Evolutionary conservation across 2,797 vertebrate species (phyloP).

Genomic region (Crypturellus tataupa): DNA sequence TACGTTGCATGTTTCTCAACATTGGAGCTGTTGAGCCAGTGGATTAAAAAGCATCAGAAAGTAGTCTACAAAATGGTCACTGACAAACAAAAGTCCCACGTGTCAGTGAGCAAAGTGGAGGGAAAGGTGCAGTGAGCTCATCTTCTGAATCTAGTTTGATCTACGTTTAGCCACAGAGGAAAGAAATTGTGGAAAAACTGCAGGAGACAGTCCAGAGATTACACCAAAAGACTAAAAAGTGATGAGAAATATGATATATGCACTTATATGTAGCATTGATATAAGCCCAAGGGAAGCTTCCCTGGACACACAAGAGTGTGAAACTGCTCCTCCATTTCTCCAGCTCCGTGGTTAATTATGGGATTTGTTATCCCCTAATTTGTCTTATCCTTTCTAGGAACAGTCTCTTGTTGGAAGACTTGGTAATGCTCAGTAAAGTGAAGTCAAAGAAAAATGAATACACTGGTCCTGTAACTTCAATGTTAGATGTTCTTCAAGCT

Average conservation of each 20-base stretch:
- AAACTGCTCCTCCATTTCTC: accelerated
- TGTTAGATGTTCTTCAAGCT: neutral
- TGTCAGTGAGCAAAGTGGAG: neutral
- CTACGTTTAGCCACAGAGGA: neutral
- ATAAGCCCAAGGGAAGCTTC: neutral
- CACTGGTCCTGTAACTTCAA: neutral
- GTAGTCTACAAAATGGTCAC: neutral
- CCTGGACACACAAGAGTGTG: neutral
- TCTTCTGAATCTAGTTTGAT: neutral
- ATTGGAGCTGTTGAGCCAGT: neutral
- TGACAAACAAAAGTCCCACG: neutral
- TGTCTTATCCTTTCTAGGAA: neutral
- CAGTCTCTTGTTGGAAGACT: neutral
- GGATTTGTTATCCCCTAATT: neutral
- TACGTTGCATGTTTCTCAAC: neutral
- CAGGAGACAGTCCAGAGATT: neutral
- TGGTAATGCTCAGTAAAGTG: neutral
- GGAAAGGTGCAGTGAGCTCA: neutral
- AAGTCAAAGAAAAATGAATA: neutral
- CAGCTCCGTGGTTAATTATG: neutral
- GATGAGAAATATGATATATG: neutral
- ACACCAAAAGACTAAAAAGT: neutral
- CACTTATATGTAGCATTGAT: no score
- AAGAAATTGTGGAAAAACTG: neutral
- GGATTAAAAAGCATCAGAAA: neutral